Conservation (phyloP, 2,888 invertebrate genomes). For the Tyria jacobaeae region DNA sequence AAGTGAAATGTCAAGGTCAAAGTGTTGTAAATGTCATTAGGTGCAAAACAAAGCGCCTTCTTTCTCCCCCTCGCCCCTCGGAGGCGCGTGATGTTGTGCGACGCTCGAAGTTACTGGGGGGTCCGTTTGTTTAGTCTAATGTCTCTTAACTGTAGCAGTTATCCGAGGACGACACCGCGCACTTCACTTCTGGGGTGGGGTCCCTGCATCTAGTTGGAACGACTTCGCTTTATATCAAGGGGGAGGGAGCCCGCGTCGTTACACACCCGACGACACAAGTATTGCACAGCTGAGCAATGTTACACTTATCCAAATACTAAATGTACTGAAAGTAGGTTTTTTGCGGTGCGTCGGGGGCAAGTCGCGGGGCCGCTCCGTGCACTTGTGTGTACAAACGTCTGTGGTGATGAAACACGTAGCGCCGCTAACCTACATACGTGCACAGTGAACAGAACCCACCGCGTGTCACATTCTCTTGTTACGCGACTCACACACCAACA, state of each 20-base stretch:
- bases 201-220: too few relatives aligned
- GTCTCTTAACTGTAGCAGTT: neutral
- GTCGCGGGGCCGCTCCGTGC: neutral
- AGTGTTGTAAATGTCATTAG: too few relatives aligned
- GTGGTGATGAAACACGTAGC: neutral
- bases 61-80: neutral
- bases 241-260: too few relatives aligned
- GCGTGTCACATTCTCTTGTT: too few relatives aligned
- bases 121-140: neutral
- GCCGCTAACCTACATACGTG: neutral
- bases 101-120: neutral
- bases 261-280: neutral
- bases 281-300: constrained; percentile 6
- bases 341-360: neutral
- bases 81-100: neutral
- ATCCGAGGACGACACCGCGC: neutral
- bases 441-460: neutral
- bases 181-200: too few relatives aligned
- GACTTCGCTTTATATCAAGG: too few relatives aligned
- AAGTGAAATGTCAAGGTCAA: too few relatives aligned
- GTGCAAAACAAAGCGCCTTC: neutral
- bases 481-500: too few relatives aligned
- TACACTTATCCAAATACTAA: constrained; percentile 22
- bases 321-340: constrained; percentile 13
- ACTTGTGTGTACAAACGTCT: neutral